Evolutionary conservation across 2,797 vertebrate species (phyloP).

Genomic region (Xerus rutilus): DNA sequence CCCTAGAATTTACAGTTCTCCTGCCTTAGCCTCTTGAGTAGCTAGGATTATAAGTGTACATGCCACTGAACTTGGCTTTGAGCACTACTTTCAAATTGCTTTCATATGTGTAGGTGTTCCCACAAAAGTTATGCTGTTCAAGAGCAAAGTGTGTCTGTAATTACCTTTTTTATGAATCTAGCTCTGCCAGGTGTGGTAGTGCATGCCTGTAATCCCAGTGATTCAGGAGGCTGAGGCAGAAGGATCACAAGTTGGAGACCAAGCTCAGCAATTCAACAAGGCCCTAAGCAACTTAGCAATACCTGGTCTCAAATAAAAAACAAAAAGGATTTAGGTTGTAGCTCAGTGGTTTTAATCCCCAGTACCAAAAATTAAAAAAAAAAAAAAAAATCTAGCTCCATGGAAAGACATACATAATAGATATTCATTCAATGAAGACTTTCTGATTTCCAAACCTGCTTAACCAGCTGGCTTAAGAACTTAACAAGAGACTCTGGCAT

Average conservation of each 20-base stretch:
- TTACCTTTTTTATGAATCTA: background rate
- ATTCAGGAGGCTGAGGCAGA: too few relatives aligned
- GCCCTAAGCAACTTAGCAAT: too few relatives aligned
- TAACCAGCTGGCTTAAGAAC: background rate
- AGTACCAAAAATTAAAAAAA: too few relatives aligned
- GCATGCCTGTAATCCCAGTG: too few relatives aligned
- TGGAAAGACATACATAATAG: background rate
- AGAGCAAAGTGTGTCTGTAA: conserved; percentile 13
- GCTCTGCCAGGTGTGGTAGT: background rate
- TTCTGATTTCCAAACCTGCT: conserved; percentile 39
- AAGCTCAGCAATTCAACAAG: too few relatives aligned
- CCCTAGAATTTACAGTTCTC: too few relatives aligned
- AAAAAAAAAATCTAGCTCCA: background rate
- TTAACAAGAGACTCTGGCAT: background rate
- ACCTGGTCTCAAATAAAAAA: too few relatives aligned
- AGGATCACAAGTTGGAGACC: too few relatives aligned
- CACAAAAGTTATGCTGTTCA: conserved; percentile 14
- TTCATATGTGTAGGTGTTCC: background rate
- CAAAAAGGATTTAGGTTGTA: too few relatives aligned
- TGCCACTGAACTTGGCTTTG: too few relatives aligned
- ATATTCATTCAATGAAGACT: background rate
- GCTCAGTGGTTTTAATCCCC: background rate
- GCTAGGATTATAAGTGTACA: too few relatives aligned
- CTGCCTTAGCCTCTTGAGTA: too few relatives aligned
- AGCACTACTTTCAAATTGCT: background rate